Conservation (phyloP, 1,140 invertebrate species). For the Drosophila asahinai region DNA sequence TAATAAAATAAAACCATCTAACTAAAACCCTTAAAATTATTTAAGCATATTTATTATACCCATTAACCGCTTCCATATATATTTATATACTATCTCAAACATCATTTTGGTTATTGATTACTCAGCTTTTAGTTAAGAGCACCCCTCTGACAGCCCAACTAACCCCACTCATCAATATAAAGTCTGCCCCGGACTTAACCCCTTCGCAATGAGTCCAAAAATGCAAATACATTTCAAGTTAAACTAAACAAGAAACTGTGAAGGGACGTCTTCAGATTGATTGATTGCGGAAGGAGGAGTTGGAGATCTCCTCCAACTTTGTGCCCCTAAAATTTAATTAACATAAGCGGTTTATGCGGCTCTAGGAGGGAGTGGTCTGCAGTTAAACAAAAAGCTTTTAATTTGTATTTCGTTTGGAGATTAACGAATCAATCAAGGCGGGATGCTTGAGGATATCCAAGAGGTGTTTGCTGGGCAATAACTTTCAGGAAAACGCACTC, state of each 20-base stretch:
- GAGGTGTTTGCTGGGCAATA: conserved; percentile 56
- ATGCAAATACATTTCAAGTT: conserved; percentile 60
- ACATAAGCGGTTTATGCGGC: conserved; percentile 72
- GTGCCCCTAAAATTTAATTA: conserved; percentile 68
- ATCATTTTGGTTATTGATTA: conserved; percentile 50
- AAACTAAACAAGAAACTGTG: conserved; percentile 40
- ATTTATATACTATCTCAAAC: conserved; percentile 19
- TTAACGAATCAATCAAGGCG: conserved; percentile 72
- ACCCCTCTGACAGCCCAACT: conserved; percentile 28
- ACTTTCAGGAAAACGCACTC: conserved; percentile 49
- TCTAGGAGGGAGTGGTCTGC: neutral
- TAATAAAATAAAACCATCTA: neutral
- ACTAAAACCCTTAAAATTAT: neutral
- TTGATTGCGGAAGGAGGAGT: conserved; percentile 55
- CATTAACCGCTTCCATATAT: neutral
- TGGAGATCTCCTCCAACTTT: conserved; percentile 19
- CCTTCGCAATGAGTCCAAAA: conserved; percentile 44
- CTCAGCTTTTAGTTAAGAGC: conserved; percentile 15
- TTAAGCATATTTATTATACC: neutral
- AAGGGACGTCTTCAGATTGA: conserved; percentile 50
- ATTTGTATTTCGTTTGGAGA: conserved; percentile 56
- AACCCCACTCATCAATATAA: conserved; percentile 62
- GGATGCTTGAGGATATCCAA: conserved; percentile 3
- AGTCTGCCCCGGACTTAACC: conserved; percentile 42
- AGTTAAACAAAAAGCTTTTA: conserved; percentile 50